Evolutionary conservation across 2,888 invertebrate genomes (phyloP), one percentile per base, ranked within the genome.

Genomic region (Drosophila niveifrons): DNA sequence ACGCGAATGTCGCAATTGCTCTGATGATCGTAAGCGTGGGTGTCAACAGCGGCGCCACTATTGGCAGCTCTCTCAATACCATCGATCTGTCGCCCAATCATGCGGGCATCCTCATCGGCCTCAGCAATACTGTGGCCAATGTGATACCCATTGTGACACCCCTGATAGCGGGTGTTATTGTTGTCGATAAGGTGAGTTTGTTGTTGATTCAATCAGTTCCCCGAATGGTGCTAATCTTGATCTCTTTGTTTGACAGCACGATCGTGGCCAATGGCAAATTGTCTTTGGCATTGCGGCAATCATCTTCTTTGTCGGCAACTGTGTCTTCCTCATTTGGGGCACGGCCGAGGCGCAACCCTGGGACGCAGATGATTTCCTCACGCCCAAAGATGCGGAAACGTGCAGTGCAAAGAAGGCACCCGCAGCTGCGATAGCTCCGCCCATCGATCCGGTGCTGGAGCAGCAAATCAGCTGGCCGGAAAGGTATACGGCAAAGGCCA

Each of bases 211-310:
- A 10, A 4, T 29, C 2, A 7, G 11, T 55, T 36, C 11, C 2
- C 0, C 7, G 15, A 6, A 44, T 13, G 1, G 8, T 7, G 2
- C n/a, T 11, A 15, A 44, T 46, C 17, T 13, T 10, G 2, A 4
- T 18, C 8, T 39, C 23, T 9, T 34, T 8, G 9, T 39, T 11
- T 57, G 1, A 23, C 66, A 84, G 83, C 78, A 86, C 50, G 93
- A 95, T 76, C 93, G 94, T 1, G 75, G 90, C 0, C 94, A 96
- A 86, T 97, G 97, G 97, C 94, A 94, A 70, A 94, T 94, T 62
- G 95, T 96, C n/a, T 97, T 97, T 91, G 95, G 95, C 87, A 93
- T 90, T 29, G 80, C 96, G 0, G 94, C 96, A 0, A 94, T 93
- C 10, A 92, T 96, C 8, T 96, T 96, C 88, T 93, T 96, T 68